phyloP scores from a whole-genome alignment of 2,888 invertebrate genomes.

The Trichacis sp. region DNA sequence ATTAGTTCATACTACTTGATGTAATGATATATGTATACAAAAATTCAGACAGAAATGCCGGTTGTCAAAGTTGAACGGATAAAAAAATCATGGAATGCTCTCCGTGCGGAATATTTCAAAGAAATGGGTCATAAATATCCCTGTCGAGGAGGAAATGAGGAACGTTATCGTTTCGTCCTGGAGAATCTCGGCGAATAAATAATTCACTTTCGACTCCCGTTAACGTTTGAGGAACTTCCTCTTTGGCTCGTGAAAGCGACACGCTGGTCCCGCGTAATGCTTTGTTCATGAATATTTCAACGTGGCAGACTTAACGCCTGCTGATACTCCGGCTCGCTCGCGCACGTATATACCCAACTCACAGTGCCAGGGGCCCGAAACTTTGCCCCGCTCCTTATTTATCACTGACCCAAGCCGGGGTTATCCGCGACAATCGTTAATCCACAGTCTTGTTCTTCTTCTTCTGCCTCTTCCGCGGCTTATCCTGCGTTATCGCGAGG shows the following conservation, averaged over 20 bases:
- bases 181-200: slow-evolving; percentile 2
- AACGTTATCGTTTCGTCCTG: slow-evolving; percentile 24
- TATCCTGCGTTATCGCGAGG: slow-evolving; percentile 34
- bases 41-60: too few relatives aligned
- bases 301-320: slow-evolving; percentile 3
- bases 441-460: slow-evolving; percentile 47
- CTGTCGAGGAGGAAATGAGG: slow-evolving; percentile 15
- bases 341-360: background rate
- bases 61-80: too few relatives aligned
- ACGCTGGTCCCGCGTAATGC: background rate
- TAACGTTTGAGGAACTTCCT: slow-evolving; percentile 6
- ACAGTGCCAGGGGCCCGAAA: background rate
- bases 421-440: slow-evolving; percentile 47
- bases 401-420: slow-evolving; percentile 37
- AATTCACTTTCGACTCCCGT: slow-evolving; percentile 2
- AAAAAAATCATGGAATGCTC: too few relatives aligned
- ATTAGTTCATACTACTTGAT: too few relatives aligned
- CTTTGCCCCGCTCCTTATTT: slow-evolving; percentile 10
- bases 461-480: slow-evolving; percentile 31
- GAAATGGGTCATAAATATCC: background rate
- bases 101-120: too few relatives aligned
- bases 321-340: background rate
- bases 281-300: slow-evolving; percentile 10
- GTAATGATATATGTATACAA: too few relatives aligned
- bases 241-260: slow-evolving; percentile 1